A percentile compares a stretch with the other conserved stretches of the same genome.
Conservation (phyloP, 2,888 invertebrate species). For the Diaperis boleti region DNA sequence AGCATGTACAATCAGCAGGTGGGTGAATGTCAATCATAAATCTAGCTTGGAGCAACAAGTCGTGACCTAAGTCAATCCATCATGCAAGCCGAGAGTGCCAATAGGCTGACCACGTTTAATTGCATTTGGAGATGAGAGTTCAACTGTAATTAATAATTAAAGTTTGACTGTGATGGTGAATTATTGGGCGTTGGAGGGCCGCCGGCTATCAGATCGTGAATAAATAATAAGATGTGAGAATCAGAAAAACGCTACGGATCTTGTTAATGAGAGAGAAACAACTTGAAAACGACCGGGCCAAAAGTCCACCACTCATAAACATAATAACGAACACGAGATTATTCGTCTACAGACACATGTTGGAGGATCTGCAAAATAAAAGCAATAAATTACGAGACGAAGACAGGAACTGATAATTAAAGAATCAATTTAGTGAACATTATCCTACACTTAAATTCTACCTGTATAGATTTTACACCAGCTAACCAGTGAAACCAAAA, state of each 20-base stretch:
- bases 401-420: background rate
- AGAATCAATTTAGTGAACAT: background rate
- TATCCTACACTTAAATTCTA: background rate
- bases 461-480: background rate
- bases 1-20: constrained; percentile 52
- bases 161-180: constrained; percentile 53
- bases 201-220: constrained; percentile 31
- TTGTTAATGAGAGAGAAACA: constrained; percentile 31
- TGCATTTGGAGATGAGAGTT: constrained; percentile 59
- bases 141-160: constrained; percentile 61
- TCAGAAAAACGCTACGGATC: constrained; percentile 34
- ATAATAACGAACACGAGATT: constrained; percentile 17
- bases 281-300: constrained; percentile 21
- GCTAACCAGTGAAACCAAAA: no score
- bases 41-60: constrained; percentile 46
- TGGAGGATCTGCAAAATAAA: constrained; percentile 6
- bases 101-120: constrained; percentile 56
- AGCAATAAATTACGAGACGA: constrained; percentile 1
- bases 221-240: constrained; percentile 36
- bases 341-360: constrained; percentile 18
- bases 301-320: constrained; percentile 11
- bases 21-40: constrained; percentile 54
- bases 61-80: constrained; percentile 55
- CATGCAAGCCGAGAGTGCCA: constrained; percentile 49
- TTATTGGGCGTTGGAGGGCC: constrained; percentile 54